A percentile compares a stretch with the other conserved stretches of the same genome.
phyloP scores from a whole-genome alignment of 2,888 invertebrate genomes.

The Keiferia lycopersicella region DNA sequence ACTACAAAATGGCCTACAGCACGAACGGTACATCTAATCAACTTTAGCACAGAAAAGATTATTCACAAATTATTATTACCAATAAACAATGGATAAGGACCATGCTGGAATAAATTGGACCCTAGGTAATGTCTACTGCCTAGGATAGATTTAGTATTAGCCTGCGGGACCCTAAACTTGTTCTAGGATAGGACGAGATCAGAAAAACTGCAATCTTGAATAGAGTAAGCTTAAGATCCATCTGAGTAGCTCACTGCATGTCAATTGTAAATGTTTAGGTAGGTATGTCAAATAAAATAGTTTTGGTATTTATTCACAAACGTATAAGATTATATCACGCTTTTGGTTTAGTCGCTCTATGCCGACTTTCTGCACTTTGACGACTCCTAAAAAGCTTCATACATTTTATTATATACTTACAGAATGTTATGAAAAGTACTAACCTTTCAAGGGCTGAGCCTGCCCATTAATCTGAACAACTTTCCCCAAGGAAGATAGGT shows the following conservation, averaged over 20 bases:
- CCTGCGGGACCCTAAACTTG: constrained; percentile 54
- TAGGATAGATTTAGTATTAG: constrained; percentile 8
- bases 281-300: too few relatives aligned
- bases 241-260: not conserved
- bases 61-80: constrained; percentile 13
- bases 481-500: too few relatives aligned
- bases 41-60: not conserved
- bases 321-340: too few relatives aligned
- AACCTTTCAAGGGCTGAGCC: too few relatives aligned
- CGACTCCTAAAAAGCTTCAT: too few relatives aligned
- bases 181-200: constrained; percentile 45
- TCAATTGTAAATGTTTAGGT: too few relatives aligned
- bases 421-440: too few relatives aligned
- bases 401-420: too few relatives aligned
- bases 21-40: not conserved
- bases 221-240: constrained; percentile 30
- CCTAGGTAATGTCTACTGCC: constrained; percentile 3
- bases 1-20: not conserved
- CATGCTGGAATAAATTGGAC: constrained; percentile 4
- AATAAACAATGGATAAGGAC: constrained; percentile 1
- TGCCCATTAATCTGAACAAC: too few relatives aligned
- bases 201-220: constrained; percentile 60
- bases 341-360: too few relatives aligned
- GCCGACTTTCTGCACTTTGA: too few relatives aligned
- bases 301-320: too few relatives aligned